Evolutionary conservation across 2,113 vertebrate genomes (phyloP), one percentile per base, ranked within the genome.

Genomic region (Alligator mississippiensis): DNA sequence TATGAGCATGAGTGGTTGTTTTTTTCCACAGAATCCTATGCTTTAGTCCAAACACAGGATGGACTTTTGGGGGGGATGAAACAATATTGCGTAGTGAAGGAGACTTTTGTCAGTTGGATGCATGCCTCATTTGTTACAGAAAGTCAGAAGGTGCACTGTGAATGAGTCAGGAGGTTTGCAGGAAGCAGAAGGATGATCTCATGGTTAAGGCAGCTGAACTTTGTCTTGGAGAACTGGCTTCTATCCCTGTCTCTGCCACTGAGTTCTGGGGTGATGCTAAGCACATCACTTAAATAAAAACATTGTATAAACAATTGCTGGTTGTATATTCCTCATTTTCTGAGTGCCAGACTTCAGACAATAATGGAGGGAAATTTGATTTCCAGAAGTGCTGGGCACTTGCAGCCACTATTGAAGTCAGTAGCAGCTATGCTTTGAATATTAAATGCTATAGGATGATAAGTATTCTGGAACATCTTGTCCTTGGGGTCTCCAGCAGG

Each of bases 221-320:
- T n/a, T 68, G 21, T 59, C 21, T 28, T 77, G 14, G 24, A 62
- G 70, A 55, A 68, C 18, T 61, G 17, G 4, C 19, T 63, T 77
- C 61, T 74, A 5, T 75, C 91, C 55, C 22, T 79, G 25, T 17
- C 18, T 87, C 60, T 76, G 27, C 21, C 57, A 22, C 21, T 16
- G 13, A 30, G n/a, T 59, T 75, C 21, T 57, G 9, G 70, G 14
- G 3, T 76, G 7, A 22, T 54, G 34, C 38, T 24, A 60, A 18
- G 55, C 1, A 1, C 58, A 11, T 59, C 38, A 47, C 0, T 58
- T 75, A 38, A 57, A 89, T 47, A 54, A 5, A 77, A 15, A 1
- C 22, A 84, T 90, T n/a, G 55, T 24, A 59, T 79, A 84, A n/a
- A 22, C 28, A 63, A 34, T 74, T 28, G 74, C 78, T n/a, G 83